phyloP scores from a whole-genome alignment of 2,888 invertebrate genomes.

The Philhelius pedissequus region DNA sequence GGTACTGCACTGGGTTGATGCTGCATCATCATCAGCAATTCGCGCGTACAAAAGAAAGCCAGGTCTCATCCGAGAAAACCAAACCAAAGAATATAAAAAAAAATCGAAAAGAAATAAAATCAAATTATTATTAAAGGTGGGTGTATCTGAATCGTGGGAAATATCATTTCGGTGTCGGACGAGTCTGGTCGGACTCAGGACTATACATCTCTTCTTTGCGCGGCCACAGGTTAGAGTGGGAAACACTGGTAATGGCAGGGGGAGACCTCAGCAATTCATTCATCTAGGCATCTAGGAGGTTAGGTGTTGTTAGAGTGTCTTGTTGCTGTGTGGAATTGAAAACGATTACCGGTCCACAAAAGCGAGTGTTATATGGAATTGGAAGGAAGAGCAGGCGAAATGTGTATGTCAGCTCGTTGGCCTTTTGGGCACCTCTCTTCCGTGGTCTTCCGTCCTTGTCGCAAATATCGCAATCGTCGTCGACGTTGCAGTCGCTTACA shows the following conservation, averaged over 20 bases:
- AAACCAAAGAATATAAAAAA: constrained; percentile 1
- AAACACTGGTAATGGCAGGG: constrained; percentile 35
- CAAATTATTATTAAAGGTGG: constrained; percentile 69
- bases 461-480: not conserved
- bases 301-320: constrained; percentile 61
- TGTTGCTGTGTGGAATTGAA: constrained; percentile 65
- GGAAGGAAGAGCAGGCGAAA: constrained; percentile 56
- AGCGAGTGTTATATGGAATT: constrained; percentile 25
- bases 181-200: constrained; percentile 24
- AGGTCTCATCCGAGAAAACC: not conserved
- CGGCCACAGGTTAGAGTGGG: constrained; percentile 46
- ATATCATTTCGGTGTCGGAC: constrained; percentile 61
- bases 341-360: constrained; percentile 60
- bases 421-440: constrained; percentile 67
- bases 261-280: constrained; percentile 63
- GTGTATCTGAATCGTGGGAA: constrained; percentile 71
- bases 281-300: constrained; percentile 66
- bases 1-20: constrained; percentile 28
- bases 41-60: constrained; percentile 65
- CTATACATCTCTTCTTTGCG: not conserved
- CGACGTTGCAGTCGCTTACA: constrained; percentile 45
- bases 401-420: constrained; percentile 69
- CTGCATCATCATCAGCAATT: constrained; percentile 60
- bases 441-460: constrained; percentile 22
- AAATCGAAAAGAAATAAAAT: constrained; percentile 37